Percentiles rank a stretch among this genome's conserved stretches.
phyloP scores from a whole-genome alignment of 2,797 vertebrate genomes.

The Lacerta viridis region DNA sequence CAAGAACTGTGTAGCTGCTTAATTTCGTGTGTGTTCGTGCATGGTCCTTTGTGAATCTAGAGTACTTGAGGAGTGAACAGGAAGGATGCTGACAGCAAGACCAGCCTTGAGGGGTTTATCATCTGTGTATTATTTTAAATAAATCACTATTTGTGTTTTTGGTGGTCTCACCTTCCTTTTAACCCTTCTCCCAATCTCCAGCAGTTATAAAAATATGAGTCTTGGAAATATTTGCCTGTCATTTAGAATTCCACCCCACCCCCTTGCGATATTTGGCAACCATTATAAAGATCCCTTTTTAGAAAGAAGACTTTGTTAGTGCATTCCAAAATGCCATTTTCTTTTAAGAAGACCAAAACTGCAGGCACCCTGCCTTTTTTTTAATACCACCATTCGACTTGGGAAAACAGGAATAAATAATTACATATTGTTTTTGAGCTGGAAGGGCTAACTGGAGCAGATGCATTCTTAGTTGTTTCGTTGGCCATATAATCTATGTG shows the following conservation, averaged over 20 bases:
- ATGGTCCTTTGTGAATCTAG: not conserved
- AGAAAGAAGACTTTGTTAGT: conserved; percentile 7
- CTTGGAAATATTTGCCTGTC: conserved; percentile 6
- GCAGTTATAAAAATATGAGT: conserved; percentile 16
- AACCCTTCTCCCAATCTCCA: not conserved
- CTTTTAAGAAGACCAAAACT: conserved; percentile 5
- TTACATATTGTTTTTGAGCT: conserved; percentile 1
- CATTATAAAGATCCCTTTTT: conserved; percentile 7
- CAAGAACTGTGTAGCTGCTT: fast-evolving
- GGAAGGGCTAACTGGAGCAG: conserved; percentile 10
- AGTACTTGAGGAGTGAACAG: not conserved
- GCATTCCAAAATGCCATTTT: not conserved
- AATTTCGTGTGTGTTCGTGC: not conserved
- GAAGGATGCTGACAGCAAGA: not conserved
- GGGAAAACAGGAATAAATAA: not conserved
- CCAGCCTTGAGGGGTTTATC: not conserved
- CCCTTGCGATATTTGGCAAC: not conserved
- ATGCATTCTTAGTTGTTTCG: conserved; percentile 30
- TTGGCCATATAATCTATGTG: conserved; percentile 32
- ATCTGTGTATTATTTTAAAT: conserved; percentile 23
- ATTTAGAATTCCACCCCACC: not conserved
- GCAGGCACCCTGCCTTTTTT: not conserved
- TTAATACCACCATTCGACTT: not conserved
- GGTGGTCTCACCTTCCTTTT: conserved; percentile 28
- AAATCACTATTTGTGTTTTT: conserved; percentile 1